These are phyloP conservation scores for Epiperipatus broadwayi DNA, from an alignment of 2,888 invertebrate genomes.

Conservation along the genomic window DNA sequence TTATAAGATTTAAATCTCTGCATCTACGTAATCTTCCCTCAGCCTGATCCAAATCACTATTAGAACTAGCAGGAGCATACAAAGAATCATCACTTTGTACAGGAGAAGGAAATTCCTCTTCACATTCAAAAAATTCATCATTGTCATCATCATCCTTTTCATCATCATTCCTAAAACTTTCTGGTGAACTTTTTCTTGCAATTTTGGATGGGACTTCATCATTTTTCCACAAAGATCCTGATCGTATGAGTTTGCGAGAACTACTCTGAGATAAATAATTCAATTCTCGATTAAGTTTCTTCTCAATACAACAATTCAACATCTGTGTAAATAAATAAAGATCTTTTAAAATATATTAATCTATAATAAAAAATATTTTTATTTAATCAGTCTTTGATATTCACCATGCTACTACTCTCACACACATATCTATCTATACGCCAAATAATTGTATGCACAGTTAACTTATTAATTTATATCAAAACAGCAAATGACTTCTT, in stretches of 20 bases:
- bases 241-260: constrained; percentile 5
- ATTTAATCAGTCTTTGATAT: too few species aligned
- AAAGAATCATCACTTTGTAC: too few species aligned
- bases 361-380: too few species aligned
- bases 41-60: constrained; percentile 44
- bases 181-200: constrained; percentile 15
- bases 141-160: constrained; percentile 19
- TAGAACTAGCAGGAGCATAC: neutral
- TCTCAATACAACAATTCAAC: constrained; percentile 40
- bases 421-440: too few species aligned
- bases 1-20: constrained; percentile 44
- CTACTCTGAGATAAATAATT: constrained; percentile 1
- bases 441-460: too few species aligned
- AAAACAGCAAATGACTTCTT: too few species aligned
- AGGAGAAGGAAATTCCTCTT: too few species aligned
- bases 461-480: too few species aligned
- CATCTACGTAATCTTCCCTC: constrained; percentile 50
- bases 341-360: too few species aligned
- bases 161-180: constrained; percentile 16
- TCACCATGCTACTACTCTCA: too few species aligned
- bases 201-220: constrained; percentile 17
- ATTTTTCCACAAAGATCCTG: constrained; percentile 18
- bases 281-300: constrained; percentile 28
- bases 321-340: too few species aligned
- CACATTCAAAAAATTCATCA: constrained; percentile 27